A percentile compares a stretch with the other conserved stretches of the same genome.
phyloP scores from a whole-genome alignment of 1,140 invertebrate genomes.

The Drosophila orena region DNA sequence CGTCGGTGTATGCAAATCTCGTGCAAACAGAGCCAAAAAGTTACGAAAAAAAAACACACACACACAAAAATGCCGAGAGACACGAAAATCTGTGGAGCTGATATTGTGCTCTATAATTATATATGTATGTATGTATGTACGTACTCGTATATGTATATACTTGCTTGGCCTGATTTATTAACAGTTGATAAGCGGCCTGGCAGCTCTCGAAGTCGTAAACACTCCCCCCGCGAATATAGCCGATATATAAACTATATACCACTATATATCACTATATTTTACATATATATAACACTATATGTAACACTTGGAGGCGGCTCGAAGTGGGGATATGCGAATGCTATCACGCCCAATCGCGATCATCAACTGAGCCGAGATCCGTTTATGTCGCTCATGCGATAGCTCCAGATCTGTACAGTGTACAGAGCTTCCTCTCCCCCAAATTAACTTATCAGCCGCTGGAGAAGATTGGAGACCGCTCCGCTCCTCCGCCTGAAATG shows the following conservation, averaged over 20 bases:
- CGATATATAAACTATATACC: conserved; percentile 6
- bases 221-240: conserved; percentile 13
- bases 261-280: too few species aligned
- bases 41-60: conserved; percentile 5
- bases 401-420: conserved; percentile 18
- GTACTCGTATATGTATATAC: conserved; percentile 9
- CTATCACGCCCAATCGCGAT: conserved; percentile 74
- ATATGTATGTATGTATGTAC: background rate
- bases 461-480: conserved; percentile 27
- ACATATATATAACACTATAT: background rate
- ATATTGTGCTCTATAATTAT: conserved; percentile 37
- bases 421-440: conserved; percentile 29
- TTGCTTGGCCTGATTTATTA: conserved; percentile 45
- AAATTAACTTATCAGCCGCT: conserved; percentile 42
- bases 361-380: conserved; percentile 61
- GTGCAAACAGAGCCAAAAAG: conserved; percentile 9
- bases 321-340: conserved; percentile 21
- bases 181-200: conserved; percentile 24
- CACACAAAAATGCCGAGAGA: background rate
- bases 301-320: background rate
- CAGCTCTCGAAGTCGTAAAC: conserved; percentile 23
- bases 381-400: conserved; percentile 6
- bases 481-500: conserved; percentile 33
- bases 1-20: conserved; percentile 2
- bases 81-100: conserved; percentile 8